phyloP scores from a whole-genome alignment of 2,888 invertebrate species.

The Poecilus cupreus region DNA sequence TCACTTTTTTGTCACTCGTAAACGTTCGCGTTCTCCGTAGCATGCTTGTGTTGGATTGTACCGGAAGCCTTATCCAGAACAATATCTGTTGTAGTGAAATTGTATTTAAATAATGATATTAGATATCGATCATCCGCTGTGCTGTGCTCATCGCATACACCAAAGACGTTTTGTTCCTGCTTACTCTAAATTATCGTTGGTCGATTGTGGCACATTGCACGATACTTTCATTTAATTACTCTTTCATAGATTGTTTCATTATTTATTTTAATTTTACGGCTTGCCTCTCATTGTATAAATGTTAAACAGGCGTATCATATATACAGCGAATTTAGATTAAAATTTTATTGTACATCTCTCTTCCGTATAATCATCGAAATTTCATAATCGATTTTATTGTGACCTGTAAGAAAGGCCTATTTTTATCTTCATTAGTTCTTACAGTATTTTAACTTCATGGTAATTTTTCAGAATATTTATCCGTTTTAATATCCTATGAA shows the following conservation, averaged over 20 bases:
- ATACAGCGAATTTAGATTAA: constrained; percentile 39
- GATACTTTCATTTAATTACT: constrained; percentile 14
- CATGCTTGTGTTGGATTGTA: constrained; percentile 42
- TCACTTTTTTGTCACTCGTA: constrained; percentile 20
- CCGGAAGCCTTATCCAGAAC: constrained; percentile 47
- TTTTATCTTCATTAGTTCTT: constrained; percentile 33
- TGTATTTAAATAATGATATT: constrained; percentile 36
- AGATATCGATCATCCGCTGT: constrained; percentile 15
- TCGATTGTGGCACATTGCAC: constrained; percentile 4
- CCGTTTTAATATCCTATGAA: constrained; percentile 20
- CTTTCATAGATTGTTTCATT: constrained; percentile 1
- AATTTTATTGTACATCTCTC: constrained; percentile 3
- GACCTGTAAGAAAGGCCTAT: constrained; percentile 5
- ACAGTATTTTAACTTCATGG: constrained; percentile 32
- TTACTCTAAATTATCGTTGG: constrained; percentile 49
- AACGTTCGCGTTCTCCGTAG: background rate
- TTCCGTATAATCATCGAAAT: constrained; percentile 47
- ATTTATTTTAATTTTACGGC: constrained; percentile 28
- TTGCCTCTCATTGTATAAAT: background rate
- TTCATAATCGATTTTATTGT: constrained; percentile 30
- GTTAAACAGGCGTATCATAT: constrained; percentile 6
- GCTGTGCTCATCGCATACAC: constrained; percentile 53
- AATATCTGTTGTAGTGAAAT: constrained; percentile 38
- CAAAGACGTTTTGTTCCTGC: constrained; percentile 57
- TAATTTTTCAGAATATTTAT: constrained; percentile 1